Percentiles rank a stretch among this genome's conserved stretches.
Conservation (phyloP, 2,113 vertebrate genomes). For the Xiphias gladius region DNA sequence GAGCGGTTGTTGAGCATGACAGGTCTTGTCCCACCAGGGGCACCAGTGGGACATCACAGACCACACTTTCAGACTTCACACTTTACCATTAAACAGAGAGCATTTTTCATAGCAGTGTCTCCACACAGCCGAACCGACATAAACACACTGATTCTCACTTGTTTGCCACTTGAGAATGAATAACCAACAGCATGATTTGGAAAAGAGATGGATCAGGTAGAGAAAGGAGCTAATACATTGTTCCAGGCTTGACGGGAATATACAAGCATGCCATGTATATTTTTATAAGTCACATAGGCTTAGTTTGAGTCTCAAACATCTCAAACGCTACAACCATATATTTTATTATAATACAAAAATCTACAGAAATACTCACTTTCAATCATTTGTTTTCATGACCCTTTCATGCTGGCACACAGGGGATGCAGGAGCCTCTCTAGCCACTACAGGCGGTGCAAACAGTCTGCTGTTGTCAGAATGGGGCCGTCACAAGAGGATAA, state of each 20-base stretch:
- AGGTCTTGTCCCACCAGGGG: conserved; percentile 41
- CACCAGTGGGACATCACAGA: conserved; percentile 37
- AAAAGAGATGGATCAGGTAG: background rate
- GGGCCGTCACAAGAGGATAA: background rate
- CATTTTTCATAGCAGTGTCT: conserved; percentile 61
- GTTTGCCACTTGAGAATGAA: conserved; percentile 34
- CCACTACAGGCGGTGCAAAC: background rate
- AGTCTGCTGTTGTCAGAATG: conserved; percentile 3
- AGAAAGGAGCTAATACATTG: conserved; percentile 8
- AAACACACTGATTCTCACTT: conserved; percentile 39
- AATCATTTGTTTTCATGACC: conserved; percentile 12
- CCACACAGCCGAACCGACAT: conserved; percentile 24
- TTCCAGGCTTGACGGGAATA: background rate
- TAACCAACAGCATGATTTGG: conserved; percentile 22
- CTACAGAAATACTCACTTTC: background rate
- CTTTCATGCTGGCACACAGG: conserved; percentile 4
- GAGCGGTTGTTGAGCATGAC: conserved; percentile 59
- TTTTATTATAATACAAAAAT: background rate
- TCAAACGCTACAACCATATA: background rate
- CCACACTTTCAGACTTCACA: conserved; percentile 45
- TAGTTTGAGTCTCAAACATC: background rate
- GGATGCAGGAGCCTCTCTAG: background rate
- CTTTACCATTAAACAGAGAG: conserved; percentile 58
- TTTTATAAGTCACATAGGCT: background rate
- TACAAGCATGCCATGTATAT: background rate